Evolutionary conservation across 2,888 invertebrate species (phyloP), one percentile per base, ranked within the genome.

Genomic region (Clostera curtula): DNA sequence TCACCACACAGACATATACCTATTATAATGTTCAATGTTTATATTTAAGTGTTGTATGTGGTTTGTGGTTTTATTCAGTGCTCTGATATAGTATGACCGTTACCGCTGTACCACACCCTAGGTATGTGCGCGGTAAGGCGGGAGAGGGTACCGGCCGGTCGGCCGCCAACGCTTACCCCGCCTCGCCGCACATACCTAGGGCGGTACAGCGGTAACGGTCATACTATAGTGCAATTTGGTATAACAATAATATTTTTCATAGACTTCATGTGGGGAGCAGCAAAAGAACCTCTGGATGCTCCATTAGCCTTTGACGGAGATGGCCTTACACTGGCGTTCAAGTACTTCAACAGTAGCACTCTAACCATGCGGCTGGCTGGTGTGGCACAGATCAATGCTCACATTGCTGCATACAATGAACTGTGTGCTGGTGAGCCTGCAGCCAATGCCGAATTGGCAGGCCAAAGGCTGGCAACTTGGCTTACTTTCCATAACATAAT

Each of bases 181-280:
- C n/a, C n/a, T n/a, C n/a, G n/a, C n/a, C n/a, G n/a, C n/a, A n/a
- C n/a, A n/a, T n/a, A n/a, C n/a, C n/a, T n/a, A n/a, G n/a, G n/a
- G n/a, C n/a, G n/a, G n/a, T 11, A 4, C 10, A 15, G 20, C 1
- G 4, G 9, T 19, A 3, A 1, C 5, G 6, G 6, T 8, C 2
- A 9, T 13, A 15, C 7, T 7, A 3, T 23, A 15, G 6, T 12
- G n/a, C 2, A 9, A 7, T 19, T 25, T 27, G 12, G 1, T 27
- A 17, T 10, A 12, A 9, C 20, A 19, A 10, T 12, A 22, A 14
- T 17, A 16, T 19, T 19, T 9, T 23, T 15, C 37, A 14, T 55
- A 91, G 95, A 97, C 85, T 95, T 96, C 62, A 96, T 97, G 89
- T 97, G 97, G 96, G 93, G 93, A 40, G 93, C 96, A 5, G 93